These are phyloP conservation scores for Philonicus albiceps DNA, from an alignment of 2,888 invertebrate genomes.

Conservation along the genomic window DNA sequence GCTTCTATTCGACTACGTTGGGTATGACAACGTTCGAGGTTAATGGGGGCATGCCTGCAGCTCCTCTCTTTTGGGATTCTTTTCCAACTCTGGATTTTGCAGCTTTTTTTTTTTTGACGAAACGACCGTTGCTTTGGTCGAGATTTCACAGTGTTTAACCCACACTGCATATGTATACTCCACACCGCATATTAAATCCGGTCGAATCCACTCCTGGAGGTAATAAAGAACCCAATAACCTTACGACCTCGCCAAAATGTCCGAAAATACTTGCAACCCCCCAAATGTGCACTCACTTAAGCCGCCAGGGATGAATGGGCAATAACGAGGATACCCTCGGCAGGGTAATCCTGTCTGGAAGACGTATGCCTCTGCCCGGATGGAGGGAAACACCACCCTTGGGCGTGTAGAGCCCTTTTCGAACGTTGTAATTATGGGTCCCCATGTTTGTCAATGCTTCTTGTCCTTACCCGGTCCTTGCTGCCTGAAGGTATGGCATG, in stretches of 20 bases:
- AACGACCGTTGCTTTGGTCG: not conserved
- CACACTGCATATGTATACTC: not conserved
- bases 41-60: not conserved
- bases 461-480: not conserved
- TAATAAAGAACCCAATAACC: not conserved
- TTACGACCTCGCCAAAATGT: not conserved
- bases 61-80: not conserved
- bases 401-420: not conserved
- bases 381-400: not conserved
- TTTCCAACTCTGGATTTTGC: not conserved
- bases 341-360: not conserved
- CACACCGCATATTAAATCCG: not conserved
- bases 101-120: not conserved
- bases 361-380: not conserved
- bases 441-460: not conserved
- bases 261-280: not conserved
- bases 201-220: not conserved
- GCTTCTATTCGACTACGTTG: not conserved
- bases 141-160: not conserved
- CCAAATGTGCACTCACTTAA: not conserved
- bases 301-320: not conserved
- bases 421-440: not conserved
- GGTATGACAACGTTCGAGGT: conserved; percentile 10
- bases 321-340: not conserved
- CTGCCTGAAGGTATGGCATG: not conserved